Percentiles rank a stretch among this genome's conserved stretches.
These are phyloP conservation scores for Crotalus helleri DNA, from an alignment of 2,113 vertebrate species.

Conservation along the genomic window DNA sequence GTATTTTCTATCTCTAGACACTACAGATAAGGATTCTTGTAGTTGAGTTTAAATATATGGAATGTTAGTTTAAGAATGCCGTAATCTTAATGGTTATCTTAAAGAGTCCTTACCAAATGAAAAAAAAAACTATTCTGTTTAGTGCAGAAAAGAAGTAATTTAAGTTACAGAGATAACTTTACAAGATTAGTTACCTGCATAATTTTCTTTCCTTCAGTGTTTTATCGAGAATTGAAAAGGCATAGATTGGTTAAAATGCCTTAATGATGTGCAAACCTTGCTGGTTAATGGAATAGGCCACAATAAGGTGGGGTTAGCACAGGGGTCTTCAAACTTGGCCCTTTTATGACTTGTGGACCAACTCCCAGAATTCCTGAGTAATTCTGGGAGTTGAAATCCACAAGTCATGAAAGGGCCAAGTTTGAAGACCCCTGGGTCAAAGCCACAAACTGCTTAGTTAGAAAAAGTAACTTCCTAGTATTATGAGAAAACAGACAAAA, in stretches of 20 bases:
- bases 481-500: neutral
- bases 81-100: neutral
- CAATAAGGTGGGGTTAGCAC: neutral
- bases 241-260: neutral
- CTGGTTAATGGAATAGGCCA: neutral
- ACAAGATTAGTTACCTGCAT: neutral
- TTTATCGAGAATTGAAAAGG: neutral
- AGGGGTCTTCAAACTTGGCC: too few relatives aligned
- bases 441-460: neutral
- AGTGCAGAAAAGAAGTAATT: neutral
- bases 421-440: neutral
- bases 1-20: neutral
- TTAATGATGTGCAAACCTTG: neutral
- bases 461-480: neutral
- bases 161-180: neutral
- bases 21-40: neutral
- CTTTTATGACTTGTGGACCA: too few relatives aligned
- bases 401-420: too few relatives aligned
- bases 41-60: neutral
- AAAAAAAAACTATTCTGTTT: neutral
- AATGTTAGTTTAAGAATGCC: neutral
- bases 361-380: too few relatives aligned
- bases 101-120: neutral
- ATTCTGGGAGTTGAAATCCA: too few relatives aligned
- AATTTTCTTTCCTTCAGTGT: neutral